Percentiles rank a stretch among this genome's conserved stretches.
Evolutionary conservation across 2,113 vertebrate species (phyloP).

Genomic region (Eonycteris spelaea): DNA sequence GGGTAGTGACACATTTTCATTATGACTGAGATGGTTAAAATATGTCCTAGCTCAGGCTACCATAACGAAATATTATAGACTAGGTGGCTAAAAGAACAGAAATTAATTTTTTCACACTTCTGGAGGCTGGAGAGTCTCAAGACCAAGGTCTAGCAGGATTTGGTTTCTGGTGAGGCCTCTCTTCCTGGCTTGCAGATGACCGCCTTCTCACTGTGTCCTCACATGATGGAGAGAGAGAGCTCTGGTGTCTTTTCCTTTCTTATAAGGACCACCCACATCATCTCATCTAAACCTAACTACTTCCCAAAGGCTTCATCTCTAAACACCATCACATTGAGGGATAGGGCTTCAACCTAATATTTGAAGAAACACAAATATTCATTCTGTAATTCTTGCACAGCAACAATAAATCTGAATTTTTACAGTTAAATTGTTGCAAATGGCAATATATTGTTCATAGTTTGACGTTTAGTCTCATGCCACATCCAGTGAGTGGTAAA

Average conservation of each 20-base stretch:
- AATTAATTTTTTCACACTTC: neutral
- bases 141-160: neutral
- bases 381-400: neutral
- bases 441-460: neutral
- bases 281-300: neutral
- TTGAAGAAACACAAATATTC: neutral
- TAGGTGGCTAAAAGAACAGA: neutral
- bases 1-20: neutral
- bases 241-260: neutral
- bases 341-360: neutral
- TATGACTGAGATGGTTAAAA: neutral
- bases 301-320: neutral
- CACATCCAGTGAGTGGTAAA: too few relatives aligned
- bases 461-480: neutral
- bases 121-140: neutral
- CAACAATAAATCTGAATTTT: constrained; percentile 1
- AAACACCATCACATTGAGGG: neutral
- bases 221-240: neutral
- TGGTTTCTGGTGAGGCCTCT: neutral
- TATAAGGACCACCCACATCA: neutral
- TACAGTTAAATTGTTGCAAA: neutral
- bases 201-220: neutral
- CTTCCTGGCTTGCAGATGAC: neutral
- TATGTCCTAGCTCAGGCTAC: neutral
- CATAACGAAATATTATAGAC: neutral